A percentile compares a stretch with the other conserved stretches of the same genome.
phyloP scores from a whole-genome alignment of 2,888 invertebrate genomes.

The Pecten maximus region DNA sequence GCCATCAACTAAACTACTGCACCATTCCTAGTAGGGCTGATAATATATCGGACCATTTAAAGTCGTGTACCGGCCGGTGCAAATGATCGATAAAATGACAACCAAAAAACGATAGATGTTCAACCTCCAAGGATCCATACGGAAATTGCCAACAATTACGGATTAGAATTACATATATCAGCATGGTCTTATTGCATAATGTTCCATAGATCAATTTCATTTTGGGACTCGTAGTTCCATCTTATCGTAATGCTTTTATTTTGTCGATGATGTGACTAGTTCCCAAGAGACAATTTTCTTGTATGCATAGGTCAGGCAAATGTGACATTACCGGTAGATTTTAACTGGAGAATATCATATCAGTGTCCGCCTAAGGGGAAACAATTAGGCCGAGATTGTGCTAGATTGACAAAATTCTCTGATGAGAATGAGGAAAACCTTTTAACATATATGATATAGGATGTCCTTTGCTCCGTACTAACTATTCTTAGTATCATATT shows the following conservation, averaged over 20 bases:
- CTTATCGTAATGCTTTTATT: not conserved
- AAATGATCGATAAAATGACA: not conserved
- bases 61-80: not conserved
- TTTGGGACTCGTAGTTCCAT: not conserved
- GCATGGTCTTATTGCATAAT: not conserved
- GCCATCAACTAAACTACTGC: not conserved
- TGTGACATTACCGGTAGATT: not conserved
- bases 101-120: not conserved
- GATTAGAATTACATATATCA: conserved; percentile 17
- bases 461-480: not conserved
- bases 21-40: not conserved
- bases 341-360: not conserved
- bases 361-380: not conserved
- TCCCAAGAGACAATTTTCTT: not conserved
- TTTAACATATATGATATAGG: not conserved
- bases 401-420: not conserved
- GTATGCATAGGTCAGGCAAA: not conserved
- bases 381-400: not conserved
- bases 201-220: not conserved
- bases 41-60: not conserved
- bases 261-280: not conserved
- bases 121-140: not conserved
- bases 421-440: conserved; percentile 10
- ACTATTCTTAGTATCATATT: not conserved
- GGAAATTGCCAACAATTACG: conserved; percentile 13